Percentiles rank a stretch among this genome's conserved stretches.
Conservation (phyloP, 2,888 invertebrate species). For the Strigamia maritima region DNA sequence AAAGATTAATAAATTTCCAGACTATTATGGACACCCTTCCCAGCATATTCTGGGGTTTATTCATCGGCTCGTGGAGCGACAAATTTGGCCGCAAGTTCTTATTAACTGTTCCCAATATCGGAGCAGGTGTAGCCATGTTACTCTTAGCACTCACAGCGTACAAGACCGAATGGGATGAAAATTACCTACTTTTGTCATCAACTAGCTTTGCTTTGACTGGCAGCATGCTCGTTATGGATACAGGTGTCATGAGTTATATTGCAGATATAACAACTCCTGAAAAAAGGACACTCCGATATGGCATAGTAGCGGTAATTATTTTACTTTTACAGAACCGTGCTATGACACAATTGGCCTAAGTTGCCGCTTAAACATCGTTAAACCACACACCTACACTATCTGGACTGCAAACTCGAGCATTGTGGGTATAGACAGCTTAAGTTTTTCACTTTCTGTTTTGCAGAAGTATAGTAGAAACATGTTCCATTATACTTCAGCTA, state of each 20-base stretch:
- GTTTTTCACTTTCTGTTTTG: no score
- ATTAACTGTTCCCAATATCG: background rate
- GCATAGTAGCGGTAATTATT: background rate
- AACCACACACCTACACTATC: no score
- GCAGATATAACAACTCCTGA: background rate
- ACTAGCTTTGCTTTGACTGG: background rate
- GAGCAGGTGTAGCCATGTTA: background rate
- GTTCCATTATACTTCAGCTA: no score
- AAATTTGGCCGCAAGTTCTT: background rate
- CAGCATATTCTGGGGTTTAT: background rate
- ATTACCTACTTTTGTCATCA: background rate
- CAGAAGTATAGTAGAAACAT: no score
- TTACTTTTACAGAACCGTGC: no score
- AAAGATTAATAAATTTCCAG: no score
- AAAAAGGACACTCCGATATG: background rate
- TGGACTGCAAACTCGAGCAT: no score
- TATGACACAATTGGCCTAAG: no score
- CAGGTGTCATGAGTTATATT: background rate
- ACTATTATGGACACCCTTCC: background rate
- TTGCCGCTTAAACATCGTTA: no score
- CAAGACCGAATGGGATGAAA: background rate
- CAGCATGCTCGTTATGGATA: background rate
- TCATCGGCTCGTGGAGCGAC: conserved; percentile 35
- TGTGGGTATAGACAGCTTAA: no score
- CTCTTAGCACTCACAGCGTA: background rate